Percentiles rank a stretch among this genome's conserved stretches.
Evolutionary conservation across 2,113 vertebrate species (phyloP).

Genomic region (Istiophorus platypterus): DNA sequence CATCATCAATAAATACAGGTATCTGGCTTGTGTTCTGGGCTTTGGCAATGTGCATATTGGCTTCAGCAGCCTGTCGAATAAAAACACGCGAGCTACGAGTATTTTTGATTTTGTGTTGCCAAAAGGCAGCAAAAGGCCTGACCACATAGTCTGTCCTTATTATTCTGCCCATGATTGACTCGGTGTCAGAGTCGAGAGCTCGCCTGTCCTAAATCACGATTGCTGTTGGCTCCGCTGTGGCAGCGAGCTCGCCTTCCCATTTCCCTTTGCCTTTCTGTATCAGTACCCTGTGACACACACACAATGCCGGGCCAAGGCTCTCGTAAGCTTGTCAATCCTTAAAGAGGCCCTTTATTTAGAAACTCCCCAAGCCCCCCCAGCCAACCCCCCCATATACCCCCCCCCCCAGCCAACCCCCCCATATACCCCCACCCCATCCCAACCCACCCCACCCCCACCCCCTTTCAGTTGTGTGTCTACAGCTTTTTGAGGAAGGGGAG

Average conservation of each 20-base stretch:
- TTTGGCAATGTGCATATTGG: conserved; percentile 55
- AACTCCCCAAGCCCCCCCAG: conserved; percentile 20
- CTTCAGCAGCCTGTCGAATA: conserved; percentile 57
- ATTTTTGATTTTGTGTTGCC: conserved; percentile 60
- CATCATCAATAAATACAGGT: conserved; percentile 40
- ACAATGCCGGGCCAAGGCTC: conserved; percentile 79
- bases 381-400: conserved; percentile 3
- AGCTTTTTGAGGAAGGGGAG: conserved; percentile 26
- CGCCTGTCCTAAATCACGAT: conserved; percentile 69
- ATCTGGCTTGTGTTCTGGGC: conserved; percentile 42
- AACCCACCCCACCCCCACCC: conserved; percentile 4
- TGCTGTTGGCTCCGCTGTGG: conserved; percentile 61
- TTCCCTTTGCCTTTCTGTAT: conserved; percentile 69
- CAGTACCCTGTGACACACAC: conserved; percentile 82
- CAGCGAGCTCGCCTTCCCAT: conserved; percentile 50
- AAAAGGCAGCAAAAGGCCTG: conserved; percentile 66
- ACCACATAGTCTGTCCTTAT: conserved; percentile 71
- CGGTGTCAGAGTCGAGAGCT: conserved; percentile 70
- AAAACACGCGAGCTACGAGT: conserved; percentile 66
- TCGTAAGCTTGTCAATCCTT: conserved; percentile 68
- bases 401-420: no score
- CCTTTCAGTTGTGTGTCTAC: conserved; percentile 58
- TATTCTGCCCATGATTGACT: conserved; percentile 75
- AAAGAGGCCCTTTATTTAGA: conserved; percentile 71
- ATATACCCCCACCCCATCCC: conserved; percentile 19